phyloP scores from a whole-genome alignment of 2,888 invertebrate species.

The Eilema depressum region DNA sequence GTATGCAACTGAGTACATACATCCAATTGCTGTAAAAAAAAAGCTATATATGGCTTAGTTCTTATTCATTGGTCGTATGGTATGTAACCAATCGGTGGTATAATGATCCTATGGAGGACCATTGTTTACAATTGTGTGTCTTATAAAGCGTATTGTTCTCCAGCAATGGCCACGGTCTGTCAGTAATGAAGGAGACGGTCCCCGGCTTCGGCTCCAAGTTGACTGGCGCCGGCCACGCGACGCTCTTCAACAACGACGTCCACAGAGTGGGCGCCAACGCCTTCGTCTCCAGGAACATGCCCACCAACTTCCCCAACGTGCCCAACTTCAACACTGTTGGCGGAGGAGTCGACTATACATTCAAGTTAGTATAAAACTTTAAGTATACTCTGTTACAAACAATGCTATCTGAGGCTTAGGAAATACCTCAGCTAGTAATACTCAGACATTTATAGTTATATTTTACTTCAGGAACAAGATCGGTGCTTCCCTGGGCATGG shows the following conservation, averaged over 20 bases:
- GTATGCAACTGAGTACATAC: too few species aligned
- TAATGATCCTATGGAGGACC: too few species aligned
- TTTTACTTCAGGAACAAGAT: slow-evolving; percentile 37
- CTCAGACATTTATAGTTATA: too few species aligned
- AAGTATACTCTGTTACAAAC: too few species aligned
- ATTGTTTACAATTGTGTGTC: too few species aligned
- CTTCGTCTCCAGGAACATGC: slow-evolving; percentile 36
- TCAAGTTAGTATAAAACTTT: slow-evolving; percentile 20
- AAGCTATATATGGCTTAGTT: too few species aligned
- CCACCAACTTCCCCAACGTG: slow-evolving; percentile 16
- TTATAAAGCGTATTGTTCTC: slow-evolving; percentile 5
- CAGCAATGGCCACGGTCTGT: slow-evolving; percentile 56
- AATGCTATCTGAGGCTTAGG: too few species aligned
- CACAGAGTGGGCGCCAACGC: slow-evolving; percentile 32
- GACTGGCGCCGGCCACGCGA: slow-evolving; percentile 59
- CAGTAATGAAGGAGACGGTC: slow-evolving; percentile 54
- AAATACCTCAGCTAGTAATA: too few species aligned
- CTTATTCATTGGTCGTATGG: too few species aligned
- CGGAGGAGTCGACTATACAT: slow-evolving; percentile 41
- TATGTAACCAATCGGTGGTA: too few species aligned
- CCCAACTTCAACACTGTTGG: slow-evolving; percentile 40
- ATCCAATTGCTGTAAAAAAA: too few species aligned
- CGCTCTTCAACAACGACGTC: slow-evolving; percentile 53
- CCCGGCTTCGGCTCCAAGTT: slow-evolving; percentile 59
- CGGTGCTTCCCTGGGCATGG: slow-evolving; percentile 31